These are phyloP conservation scores for Agonopterix arenella DNA, from an alignment of 2,888 invertebrate genomes.

Conservation along the genomic window DNA sequence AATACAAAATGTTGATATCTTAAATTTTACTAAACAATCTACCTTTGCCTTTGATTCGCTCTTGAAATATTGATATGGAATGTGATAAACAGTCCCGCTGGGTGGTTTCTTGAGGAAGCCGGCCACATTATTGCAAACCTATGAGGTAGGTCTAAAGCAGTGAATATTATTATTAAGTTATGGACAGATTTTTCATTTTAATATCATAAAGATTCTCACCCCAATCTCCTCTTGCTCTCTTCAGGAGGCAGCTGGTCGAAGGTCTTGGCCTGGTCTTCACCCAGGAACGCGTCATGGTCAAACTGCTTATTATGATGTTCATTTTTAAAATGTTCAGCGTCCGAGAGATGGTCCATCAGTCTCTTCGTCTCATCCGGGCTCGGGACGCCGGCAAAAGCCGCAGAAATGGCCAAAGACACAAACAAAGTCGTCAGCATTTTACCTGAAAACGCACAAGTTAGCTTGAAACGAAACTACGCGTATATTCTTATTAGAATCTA, in stretches of 20 bases:
- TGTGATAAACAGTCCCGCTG: too few species aligned
- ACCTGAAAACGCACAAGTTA: constrained; percentile 15
- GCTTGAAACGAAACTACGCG: constrained; percentile 10
- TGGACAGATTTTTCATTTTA: too few species aligned
- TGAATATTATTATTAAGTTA: too few species aligned
- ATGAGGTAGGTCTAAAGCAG: too few species aligned
- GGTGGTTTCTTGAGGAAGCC: too few species aligned
- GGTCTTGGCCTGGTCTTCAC: constrained; percentile 93
- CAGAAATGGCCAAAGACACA: constrained; percentile 51
- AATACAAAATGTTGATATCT: too few species aligned
- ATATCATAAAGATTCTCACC: constrained; percentile 53
- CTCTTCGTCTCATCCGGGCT: constrained; percentile 84
- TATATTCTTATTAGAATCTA: not conserved
- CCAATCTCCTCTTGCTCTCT: constrained; percentile 93
- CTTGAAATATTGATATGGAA: too few species aligned
- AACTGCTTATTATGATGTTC: constrained; percentile 92
- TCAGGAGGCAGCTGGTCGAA: constrained; percentile 97
- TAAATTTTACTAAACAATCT: too few species aligned
- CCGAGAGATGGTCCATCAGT: constrained; percentile 82
- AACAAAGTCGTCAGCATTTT: constrained; percentile 56
- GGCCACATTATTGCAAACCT: too few species aligned
- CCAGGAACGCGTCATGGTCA: constrained; percentile 98
- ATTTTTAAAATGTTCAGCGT: constrained; percentile 87
- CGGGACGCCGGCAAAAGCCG: constrained; percentile 77
- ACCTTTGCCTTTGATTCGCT: too few species aligned